Percentiles rank a stretch among this genome's conserved stretches.
Conservation (phyloP, 2,888 invertebrate species). For the Liopterus haemorrhoidalis region DNA sequence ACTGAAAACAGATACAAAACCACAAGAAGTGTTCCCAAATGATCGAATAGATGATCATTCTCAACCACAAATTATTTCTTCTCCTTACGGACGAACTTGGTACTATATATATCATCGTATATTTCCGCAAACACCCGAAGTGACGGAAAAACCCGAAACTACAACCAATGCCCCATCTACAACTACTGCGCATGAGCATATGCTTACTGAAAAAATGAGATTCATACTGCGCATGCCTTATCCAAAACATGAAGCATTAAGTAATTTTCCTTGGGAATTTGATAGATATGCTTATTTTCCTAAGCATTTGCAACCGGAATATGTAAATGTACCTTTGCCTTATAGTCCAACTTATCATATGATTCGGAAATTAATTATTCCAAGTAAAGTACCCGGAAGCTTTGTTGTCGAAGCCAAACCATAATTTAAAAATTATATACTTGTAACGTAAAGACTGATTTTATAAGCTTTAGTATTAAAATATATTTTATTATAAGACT, state of each 20-base stretch:
- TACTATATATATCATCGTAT: constrained; percentile 14
- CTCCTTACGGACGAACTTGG: constrained; percentile 14
- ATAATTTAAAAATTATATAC: too few relatives aligned
- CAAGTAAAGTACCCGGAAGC: too few relatives aligned
- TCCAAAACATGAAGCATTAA: constrained; percentile 26
- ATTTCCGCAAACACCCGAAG: constrained; percentile 18
- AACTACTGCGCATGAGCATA: constrained; percentile 22
- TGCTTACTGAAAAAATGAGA: constrained; percentile 38
- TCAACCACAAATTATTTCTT: too few relatives aligned
- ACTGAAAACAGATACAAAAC: too few relatives aligned
- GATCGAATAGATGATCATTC: too few relatives aligned
- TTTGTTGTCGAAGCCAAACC: not conserved
- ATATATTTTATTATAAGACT: too few relatives aligned
- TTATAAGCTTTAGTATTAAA: too few relatives aligned
- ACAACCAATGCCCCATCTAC: constrained; percentile 25
- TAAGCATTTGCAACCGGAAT: constrained; percentile 38
- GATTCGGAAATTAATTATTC: constrained; percentile 40
- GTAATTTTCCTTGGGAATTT: constrained; percentile 37
- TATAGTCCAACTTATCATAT: constrained; percentile 41
- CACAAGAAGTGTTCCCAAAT: too few relatives aligned
- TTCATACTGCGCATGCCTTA: constrained; percentile 42
- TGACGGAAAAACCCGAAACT: constrained; percentile 19
- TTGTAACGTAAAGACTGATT: too few relatives aligned
- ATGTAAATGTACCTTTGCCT: constrained; percentile 38
- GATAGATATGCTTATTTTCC: constrained; percentile 42